phyloP scores from a whole-genome alignment of 2,888 invertebrate species.

The Steinernema carpocapsae region DNA sequence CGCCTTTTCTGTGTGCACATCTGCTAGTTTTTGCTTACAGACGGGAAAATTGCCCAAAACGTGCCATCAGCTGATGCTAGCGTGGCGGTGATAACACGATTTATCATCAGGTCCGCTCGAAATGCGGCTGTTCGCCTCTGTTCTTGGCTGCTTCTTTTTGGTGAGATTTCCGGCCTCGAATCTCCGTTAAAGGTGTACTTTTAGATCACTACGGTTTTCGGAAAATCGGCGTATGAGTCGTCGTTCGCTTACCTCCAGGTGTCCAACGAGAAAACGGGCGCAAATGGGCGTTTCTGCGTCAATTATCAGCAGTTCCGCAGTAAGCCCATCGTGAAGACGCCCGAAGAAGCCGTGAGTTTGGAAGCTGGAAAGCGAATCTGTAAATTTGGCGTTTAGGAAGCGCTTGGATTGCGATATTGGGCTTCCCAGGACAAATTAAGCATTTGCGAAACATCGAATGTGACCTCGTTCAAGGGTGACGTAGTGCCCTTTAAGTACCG shows the following conservation, averaged over 20 bases:
- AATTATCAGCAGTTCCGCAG: slow-evolving; percentile 62
- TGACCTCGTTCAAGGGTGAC: not conserved
- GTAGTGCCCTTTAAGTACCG: slow-evolving; percentile 50
- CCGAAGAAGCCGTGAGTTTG: slow-evolving; percentile 44
- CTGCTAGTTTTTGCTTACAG: too few relatives aligned
- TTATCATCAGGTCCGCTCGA: too few relatives aligned
- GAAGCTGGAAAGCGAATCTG: too few relatives aligned
- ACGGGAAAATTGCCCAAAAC: too few relatives aligned
- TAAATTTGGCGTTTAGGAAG: not conserved
- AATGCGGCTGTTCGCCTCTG: too few relatives aligned
- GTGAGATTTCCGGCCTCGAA: too few relatives aligned
- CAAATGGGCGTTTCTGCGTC: slow-evolving; percentile 46
- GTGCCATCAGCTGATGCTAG: too few relatives aligned
- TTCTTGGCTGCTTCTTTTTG: too few relatives aligned
- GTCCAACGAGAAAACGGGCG: not conserved
- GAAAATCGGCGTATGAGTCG: not conserved
- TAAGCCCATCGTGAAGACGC: slow-evolving; percentile 38
- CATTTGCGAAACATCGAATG: not conserved
- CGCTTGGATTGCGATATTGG: slow-evolving; percentile 1
- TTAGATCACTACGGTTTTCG: too few relatives aligned
- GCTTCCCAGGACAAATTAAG: not conserved
- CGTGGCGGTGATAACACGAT: too few relatives aligned
- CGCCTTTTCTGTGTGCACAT: too few relatives aligned
- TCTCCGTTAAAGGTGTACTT: too few relatives aligned
- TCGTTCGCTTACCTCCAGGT: slow-evolving; percentile 17